phyloP scores from a whole-genome alignment of 2,797 vertebrate genomes.

The Tarsius wallacei region DNA sequence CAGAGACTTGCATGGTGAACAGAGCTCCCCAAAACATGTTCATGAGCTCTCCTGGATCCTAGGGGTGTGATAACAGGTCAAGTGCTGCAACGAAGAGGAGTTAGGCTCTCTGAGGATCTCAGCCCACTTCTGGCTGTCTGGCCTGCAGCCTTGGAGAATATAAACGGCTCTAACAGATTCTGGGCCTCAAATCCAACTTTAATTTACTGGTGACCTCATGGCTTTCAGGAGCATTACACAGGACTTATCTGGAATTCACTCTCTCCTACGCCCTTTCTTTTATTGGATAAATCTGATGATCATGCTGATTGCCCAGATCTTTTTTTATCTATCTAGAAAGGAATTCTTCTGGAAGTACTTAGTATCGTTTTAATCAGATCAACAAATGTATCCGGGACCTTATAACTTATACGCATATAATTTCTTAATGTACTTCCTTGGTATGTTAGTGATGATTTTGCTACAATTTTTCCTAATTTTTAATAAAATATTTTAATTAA shows the following conservation, averaged over 20 bases:
- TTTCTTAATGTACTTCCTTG: slow-evolving; percentile 72
- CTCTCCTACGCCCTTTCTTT: slow-evolving; percentile 79
- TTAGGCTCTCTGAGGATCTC: slow-evolving; percentile 23
- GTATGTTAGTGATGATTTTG: slow-evolving; percentile 59
- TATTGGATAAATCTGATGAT: slow-evolving; percentile 81
- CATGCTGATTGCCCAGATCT: slow-evolving; percentile 79
- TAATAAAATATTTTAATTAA: slow-evolving; percentile 52
- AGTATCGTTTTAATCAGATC: slow-evolving; percentile 80
- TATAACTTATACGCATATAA: slow-evolving; percentile 73
- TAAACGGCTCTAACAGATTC: slow-evolving; percentile 71
- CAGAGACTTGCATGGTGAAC: slow-evolving; percentile 61
- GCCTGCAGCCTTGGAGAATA: slow-evolving; percentile 62
- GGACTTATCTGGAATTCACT: slow-evolving; percentile 82
- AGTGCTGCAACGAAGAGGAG: neutral
- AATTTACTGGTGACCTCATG: slow-evolving; percentile 82
- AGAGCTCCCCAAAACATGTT: slow-evolving; percentile 6
- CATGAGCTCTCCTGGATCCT: slow-evolving; percentile 56
- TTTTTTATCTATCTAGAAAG: slow-evolving; percentile 82
- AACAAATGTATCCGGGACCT: slow-evolving; percentile 62
- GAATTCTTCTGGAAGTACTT: slow-evolving; percentile 84
- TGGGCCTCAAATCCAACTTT: slow-evolving; percentile 76
- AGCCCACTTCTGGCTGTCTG: slow-evolving; percentile 57
- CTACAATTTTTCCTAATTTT: slow-evolving; percentile 61
- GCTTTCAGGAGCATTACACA: slow-evolving; percentile 78
- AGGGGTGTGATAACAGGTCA: slow-evolving; percentile 22